phyloP scores from a whole-genome alignment of 2,888 invertebrate genomes.

The Cephalotes varians region DNA sequence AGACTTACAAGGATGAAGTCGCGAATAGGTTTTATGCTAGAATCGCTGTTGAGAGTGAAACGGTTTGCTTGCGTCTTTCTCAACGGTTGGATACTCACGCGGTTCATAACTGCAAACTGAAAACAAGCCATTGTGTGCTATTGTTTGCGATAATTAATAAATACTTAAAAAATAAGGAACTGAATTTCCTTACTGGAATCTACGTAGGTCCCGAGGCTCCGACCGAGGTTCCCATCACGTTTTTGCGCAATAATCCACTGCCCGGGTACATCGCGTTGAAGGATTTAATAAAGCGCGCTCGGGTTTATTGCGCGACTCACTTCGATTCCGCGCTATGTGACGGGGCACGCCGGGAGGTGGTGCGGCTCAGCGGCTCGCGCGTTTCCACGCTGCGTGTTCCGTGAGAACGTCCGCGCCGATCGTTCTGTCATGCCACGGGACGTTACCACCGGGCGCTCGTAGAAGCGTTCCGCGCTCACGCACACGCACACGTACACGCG shows the following conservation, averaged over 20 bases:
- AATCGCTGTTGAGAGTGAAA: conserved; percentile 1
- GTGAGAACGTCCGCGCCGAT: conserved; percentile 68
- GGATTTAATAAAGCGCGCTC: conserved; percentile 42
- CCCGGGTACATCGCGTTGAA: neutral
- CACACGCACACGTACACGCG: neutral
- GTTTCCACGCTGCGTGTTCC: conserved; percentile 61
- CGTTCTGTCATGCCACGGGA: conserved; percentile 24
- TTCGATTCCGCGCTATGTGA: conserved; percentile 61
- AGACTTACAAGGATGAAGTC: conserved; percentile 4
- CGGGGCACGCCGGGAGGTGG: conserved; percentile 27
- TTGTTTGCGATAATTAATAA: conserved; percentile 57
- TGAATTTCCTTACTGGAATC: neutral
- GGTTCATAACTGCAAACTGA: neutral
- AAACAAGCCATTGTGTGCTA: neutral
- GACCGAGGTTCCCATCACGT: neutral
- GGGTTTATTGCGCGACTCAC: conserved; percentile 53
- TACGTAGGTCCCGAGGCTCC: neutral
- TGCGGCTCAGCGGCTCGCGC: conserved; percentile 10
- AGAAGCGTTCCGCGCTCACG: conserved; percentile 8
- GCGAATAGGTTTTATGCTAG: neutral
- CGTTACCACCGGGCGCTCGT: conserved; percentile 56
- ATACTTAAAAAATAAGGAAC: neutral
- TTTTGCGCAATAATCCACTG: conserved; percentile 24
- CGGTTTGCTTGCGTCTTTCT: neutral
- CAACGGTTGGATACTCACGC: neutral